Evolutionary conservation across 1,140 invertebrate species (phyloP).

Genomic region (Formica exsecta): DNA sequence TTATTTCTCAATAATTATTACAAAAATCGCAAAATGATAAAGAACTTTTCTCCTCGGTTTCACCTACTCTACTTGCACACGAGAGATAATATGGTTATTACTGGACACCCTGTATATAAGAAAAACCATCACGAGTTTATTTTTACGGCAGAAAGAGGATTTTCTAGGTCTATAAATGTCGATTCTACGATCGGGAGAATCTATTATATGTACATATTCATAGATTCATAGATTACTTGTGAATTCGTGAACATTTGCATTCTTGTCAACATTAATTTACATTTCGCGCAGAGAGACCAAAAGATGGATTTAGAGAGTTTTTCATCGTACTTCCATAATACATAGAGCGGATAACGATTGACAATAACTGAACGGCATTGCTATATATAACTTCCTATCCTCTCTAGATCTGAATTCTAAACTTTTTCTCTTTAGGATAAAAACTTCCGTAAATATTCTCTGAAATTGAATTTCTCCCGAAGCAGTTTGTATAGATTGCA

Average conservation of each 20-base stretch:
- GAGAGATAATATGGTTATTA: too few species aligned
- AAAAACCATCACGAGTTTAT: neutral
- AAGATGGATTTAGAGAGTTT: neutral
- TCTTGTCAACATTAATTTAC: slow-evolving; percentile 7
- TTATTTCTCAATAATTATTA: too few species aligned
- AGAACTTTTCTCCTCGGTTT: too few species aligned
- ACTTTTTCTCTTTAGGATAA: neutral
- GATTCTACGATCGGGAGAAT: neutral
- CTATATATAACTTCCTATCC: neutral
- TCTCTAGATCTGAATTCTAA: neutral
- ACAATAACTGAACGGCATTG: neutral
- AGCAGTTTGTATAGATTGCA: neutral
- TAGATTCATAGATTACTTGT: neutral
- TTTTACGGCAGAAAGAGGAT: neutral
- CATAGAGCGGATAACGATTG: neutral
- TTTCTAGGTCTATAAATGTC: neutral
- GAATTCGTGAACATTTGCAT: neutral
- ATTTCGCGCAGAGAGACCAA: neutral
- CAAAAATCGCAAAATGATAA: too few species aligned
- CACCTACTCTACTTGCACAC: too few species aligned
- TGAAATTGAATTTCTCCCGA: slow-evolving; percentile 35
- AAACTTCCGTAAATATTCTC: neutral
- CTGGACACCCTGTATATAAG: too few species aligned
- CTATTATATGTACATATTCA: neutral
- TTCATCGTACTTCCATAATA: neutral